phyloP scores from a whole-genome alignment of 2,888 invertebrate species.

The Lypha dubia region DNA sequence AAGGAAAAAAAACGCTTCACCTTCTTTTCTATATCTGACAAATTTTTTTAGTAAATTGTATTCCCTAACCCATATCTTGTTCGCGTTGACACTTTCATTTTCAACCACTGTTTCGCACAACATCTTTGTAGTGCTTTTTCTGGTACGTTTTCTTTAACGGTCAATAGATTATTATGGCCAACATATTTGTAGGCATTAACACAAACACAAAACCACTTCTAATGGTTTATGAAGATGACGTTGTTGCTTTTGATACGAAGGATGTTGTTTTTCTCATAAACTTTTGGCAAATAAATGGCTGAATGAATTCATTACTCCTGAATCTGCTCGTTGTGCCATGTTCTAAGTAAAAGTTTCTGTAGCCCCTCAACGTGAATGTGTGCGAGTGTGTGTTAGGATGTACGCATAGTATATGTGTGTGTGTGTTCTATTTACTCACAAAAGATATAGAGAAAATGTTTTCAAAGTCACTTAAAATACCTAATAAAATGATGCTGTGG shows the following conservation, averaged over 20 bases:
- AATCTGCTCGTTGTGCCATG: neutral
- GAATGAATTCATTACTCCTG: slow-evolving; percentile 2
- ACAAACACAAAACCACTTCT: slow-evolving; percentile 32
- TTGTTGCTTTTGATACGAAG: slow-evolving; percentile 3
- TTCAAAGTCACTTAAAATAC: slow-evolving; percentile 41
- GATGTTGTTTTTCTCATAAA: slow-evolving; percentile 18
- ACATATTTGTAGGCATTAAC: slow-evolving; percentile 45
- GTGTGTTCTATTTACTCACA: slow-evolving; percentile 15
- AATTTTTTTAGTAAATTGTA: neutral
- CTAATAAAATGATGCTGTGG: slow-evolving; percentile 54
- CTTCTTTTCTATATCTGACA: too few relatives aligned
- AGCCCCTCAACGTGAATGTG: neutral
- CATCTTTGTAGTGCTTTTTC: neutral
- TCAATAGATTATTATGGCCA: slow-evolving; percentile 69
- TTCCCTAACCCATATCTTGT: neutral
- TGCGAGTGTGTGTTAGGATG: neutral
- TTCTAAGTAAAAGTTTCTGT: slow-evolving; percentile 56
- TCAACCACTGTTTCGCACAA: neutral
- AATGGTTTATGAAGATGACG: slow-evolving; percentile 38
- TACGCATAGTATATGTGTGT: neutral
- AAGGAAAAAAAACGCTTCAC: too few relatives aligned
- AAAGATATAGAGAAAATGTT: slow-evolving; percentile 19
- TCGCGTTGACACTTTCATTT: too few relatives aligned
- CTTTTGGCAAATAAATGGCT: slow-evolving; percentile 18
- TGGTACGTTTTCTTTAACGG: slow-evolving; percentile 59